Evolutionary conservation across 2,888 invertebrate species (phyloP), one percentile per base, ranked within the genome.

Genomic region (Ophioninae sp.): DNA sequence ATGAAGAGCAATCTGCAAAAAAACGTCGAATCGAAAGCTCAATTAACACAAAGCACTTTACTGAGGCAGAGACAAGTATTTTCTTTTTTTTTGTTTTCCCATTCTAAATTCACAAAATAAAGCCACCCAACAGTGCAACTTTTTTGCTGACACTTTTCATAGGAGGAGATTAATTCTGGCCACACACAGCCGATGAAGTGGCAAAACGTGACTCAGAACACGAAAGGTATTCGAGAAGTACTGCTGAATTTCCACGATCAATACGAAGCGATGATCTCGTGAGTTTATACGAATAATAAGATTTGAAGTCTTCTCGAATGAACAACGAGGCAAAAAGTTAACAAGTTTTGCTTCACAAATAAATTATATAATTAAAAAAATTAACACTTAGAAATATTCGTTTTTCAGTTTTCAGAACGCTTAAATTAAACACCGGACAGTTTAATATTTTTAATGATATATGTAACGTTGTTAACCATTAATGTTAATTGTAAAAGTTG

Each of bases 231-330:
- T 79, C 85, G 85, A 44, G 88, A 90, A 39, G 89, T 91, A 41
- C 83, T 91, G 20, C 72, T 87, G 23, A 89, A 88, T 78, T 88
- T 91, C 61, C 89, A 91, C 37, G 88, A 91, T 86, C 88, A 91
- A 56, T 91, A 91, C 70, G 90, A 90, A 87, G 87, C 88, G 81
- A 88, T 91, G 87, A 88, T 89, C 62, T 72, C 57, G 91, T 91
- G 80, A 88, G 86, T 69, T 50, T 1, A 39, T 7, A 13, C 0
- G 41, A 70, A 39, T 70, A 6, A 50, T 50, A 50, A 50, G 0
- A 44, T 8, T 10, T 13, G 44, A 44, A 10, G 44, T 44, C 3
- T 10, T 8, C 44, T 13, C 1, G 10, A 5, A 13, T 44, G 44
- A 10, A 44, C 44, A 44, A 44, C 44, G 44, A 44, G 30, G 3